Conservation (phyloP, 2,888 invertebrate species). For the Catocala fraxini region DNA sequence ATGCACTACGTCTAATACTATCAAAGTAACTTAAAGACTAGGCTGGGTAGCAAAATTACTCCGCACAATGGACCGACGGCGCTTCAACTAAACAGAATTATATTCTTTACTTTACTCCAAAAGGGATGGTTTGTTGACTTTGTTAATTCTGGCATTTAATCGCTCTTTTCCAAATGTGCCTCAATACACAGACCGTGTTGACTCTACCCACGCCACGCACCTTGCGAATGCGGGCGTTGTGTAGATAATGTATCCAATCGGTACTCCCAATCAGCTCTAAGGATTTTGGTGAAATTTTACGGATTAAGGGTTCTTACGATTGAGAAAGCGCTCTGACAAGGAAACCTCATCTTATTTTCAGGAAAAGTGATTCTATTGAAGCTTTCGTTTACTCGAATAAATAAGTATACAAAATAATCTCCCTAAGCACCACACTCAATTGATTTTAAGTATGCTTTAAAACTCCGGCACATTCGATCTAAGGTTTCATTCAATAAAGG, state of each 20-base stretch:
- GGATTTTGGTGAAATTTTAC: constrained; percentile 2
- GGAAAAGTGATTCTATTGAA: neutral
- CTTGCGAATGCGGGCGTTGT: neutral
- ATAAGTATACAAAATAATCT: neutral
- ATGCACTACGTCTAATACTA: neutral
- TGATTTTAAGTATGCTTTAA: no score
- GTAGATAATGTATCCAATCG: constrained; percentile 3
- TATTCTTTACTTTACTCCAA: neutral
- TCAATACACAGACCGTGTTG: neutral
- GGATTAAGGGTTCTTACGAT: neutral
- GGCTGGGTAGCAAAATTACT: no score
- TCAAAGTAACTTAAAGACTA: no score
- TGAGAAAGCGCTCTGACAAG: neutral
- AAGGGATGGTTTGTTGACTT: neutral
- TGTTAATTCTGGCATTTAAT: neutral
- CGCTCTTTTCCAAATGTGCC: neutral
- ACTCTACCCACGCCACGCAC: neutral
- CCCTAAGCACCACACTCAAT: neutral
- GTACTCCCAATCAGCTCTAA: neutral
- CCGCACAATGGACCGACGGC: no score
- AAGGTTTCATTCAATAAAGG: no score
- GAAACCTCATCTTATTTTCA: neutral
- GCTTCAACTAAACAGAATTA: no score
- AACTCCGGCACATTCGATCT: no score
- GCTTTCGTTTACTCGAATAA: neutral